phyloP scores from a whole-genome alignment of 2,888 invertebrate species.

The Colostygia pectinataria region DNA sequence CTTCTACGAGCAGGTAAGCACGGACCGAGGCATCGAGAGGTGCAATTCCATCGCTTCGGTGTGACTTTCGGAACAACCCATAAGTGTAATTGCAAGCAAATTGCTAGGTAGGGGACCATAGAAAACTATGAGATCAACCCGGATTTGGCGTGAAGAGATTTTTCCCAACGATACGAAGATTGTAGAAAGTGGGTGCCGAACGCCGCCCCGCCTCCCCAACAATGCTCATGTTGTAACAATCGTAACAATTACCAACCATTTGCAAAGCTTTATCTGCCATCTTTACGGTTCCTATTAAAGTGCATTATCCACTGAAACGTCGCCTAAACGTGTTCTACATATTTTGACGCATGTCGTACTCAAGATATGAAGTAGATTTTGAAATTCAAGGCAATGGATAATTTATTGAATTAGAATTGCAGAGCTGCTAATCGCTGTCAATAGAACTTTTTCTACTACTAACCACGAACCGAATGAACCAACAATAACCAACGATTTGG shows the following conservation, averaged over 20 bases:
- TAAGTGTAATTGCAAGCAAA: slow-evolving; percentile 24
- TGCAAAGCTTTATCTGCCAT: slow-evolving; percentile 48
- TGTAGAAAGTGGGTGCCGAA: slow-evolving; percentile 52
- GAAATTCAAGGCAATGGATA: too few relatives aligned
- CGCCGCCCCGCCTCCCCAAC: slow-evolving; percentile 49
- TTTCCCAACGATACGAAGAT: slow-evolving; percentile 33
- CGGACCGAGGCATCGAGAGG: neutral
- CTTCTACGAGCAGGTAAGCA: neutral
- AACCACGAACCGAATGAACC: too few relatives aligned
- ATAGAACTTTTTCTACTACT: too few relatives aligned
- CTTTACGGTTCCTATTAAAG: slow-evolving; percentile 40
- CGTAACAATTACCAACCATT: slow-evolving; percentile 57
- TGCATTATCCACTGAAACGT: neutral
- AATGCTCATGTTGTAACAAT: slow-evolving; percentile 60
- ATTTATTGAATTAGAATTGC: too few relatives aligned
- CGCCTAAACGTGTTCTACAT: too few relatives aligned
- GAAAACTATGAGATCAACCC: slow-evolving; percentile 48
- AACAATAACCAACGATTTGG: too few relatives aligned
- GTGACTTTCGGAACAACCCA: slow-evolving; percentile 24
- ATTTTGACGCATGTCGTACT: too few relatives aligned
- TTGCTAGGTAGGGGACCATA: slow-evolving; percentile 34
- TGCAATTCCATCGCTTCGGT: slow-evolving; percentile 22
- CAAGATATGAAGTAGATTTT: too few relatives aligned
- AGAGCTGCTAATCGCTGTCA: too few relatives aligned
- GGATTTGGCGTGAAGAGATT: slow-evolving; percentile 44